Percentiles rank a stretch among this genome's conserved stretches.
Evolutionary conservation across 2,113 vertebrate species (phyloP).

Genomic region (Meleagris gallopavo): DNA sequence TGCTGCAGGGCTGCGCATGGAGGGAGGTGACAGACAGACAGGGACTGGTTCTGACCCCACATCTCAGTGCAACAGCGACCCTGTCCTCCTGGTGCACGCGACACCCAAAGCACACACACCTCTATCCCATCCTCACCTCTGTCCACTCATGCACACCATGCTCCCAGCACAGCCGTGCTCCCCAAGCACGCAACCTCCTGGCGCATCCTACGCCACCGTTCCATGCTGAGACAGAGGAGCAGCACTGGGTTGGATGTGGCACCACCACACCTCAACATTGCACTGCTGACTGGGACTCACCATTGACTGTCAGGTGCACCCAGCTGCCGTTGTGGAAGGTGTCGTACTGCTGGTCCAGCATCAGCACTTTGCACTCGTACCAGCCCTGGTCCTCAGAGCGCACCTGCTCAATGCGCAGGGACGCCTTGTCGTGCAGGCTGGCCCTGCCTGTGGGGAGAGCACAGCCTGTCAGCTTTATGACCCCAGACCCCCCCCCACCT

Average conservation of each 20-base stretch:
- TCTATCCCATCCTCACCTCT: not conserved
- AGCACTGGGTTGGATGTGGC: not conserved
- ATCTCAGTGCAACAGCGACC: not conserved
- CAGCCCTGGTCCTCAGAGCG: conserved; percentile 98
- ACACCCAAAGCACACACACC: not conserved
- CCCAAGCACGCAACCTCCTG: not conserved
- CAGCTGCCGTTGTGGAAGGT: conserved; percentile 99
- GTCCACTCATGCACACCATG: not conserved
- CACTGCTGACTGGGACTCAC: conserved; percentile 72
- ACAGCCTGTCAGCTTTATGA: not conserved
- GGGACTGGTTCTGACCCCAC: not conserved
- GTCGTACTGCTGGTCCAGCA: conserved; percentile 97
- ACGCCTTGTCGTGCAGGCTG: conserved; percentile 95
- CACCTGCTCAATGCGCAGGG: conserved; percentile 93
- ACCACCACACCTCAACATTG: no score
- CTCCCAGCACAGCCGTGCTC: not conserved
- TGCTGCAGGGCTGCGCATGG: not conserved
- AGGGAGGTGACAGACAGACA: not conserved
- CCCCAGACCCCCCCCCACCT: not conserved
- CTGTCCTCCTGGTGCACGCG: not conserved
- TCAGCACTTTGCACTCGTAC: conserved; percentile 98
- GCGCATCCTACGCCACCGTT: not conserved
- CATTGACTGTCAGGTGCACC: conserved; percentile 98
- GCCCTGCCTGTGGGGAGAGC: conserved; percentile 84
- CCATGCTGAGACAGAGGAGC: not conserved